Base-by-base conservation (phyloP, 2,113 vertebrate species). In the Oncorhynchus nerka region DNA sequence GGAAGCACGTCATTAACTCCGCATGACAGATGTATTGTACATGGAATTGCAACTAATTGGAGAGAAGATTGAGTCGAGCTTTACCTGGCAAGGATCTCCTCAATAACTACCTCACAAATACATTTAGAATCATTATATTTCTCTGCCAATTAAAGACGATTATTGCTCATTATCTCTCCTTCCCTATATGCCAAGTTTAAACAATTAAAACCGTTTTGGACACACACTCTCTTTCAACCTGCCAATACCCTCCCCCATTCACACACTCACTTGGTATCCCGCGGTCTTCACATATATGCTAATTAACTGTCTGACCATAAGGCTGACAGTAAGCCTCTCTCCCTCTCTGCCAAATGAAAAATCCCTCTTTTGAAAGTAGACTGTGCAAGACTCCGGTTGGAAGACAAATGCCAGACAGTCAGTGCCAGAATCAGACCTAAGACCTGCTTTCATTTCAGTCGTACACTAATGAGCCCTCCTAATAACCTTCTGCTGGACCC, bases 401-500 rank as follows among this genome's bases (percentile, higher is more conserved):
- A 45, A 45, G 39, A 12, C 39, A 45, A 45, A 45, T 45, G 39
- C 9, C 39, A 45, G 39, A 12, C 82, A 90, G 85, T 84, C 87
- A 19, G 51, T 55, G 51, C 89, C 88, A 87, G 77, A 90, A 85
- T 81, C 85, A 90, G 88, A 89, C 80, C 86, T 86, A 85, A 89
- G 87, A 89, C 80, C 86, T 87, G 80, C 85, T 85, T 85, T 85
- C 88, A 86, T 86, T 90, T 89, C 76, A 84, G 74, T 45, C 9
- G 39, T 45, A 45, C 9, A 45, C 39, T 45, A 45, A 45, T 45
- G 91, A 91, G 89, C 88, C 85, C 87, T 89, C 88, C 91, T 90
- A 91, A 92, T 91, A 90, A 92, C 91, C 90, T 90, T 91, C 89
- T 90, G 87, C 86, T 90, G 90, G 90, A 90, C 91, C 89, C 90